phyloP scores from a whole-genome alignment of 2,113 vertebrate species.

The Balaeniceps rex region DNA sequence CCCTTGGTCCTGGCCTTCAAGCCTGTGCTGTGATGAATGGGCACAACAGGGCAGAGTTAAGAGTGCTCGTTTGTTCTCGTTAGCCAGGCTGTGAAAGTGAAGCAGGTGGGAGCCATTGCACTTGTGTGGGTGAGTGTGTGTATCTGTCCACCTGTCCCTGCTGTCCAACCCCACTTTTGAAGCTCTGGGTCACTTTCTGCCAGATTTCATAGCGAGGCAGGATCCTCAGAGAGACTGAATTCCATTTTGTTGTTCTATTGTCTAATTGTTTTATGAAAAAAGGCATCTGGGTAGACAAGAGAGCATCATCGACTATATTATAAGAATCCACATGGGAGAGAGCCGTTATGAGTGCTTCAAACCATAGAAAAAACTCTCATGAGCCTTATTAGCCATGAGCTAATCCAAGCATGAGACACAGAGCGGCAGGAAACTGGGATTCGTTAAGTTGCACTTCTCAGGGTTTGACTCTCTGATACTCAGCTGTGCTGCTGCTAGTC shows the following conservation, averaged over 20 bases:
- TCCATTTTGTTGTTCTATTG: neutral
- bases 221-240: neutral
- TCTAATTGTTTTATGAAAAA: neutral
- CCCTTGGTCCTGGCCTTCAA: neutral
- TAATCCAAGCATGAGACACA: slow-evolving; percentile 9
- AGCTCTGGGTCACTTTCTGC: neutral
- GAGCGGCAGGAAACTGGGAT: neutral
- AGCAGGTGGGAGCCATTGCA: neutral
- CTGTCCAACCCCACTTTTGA: neutral
- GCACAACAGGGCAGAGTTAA: neutral
- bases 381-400: neutral
- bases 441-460: neutral
- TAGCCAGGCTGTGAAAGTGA: neutral
- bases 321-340: neutral
- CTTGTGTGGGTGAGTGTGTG: neutral
- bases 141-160: neutral
- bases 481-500: neutral
- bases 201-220: neutral
- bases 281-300: neutral
- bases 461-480: neutral
- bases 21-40: neutral
- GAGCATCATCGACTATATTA: neutral
- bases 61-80: accelerated
- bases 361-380: neutral
- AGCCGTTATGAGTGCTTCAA: neutral